Evolutionary conservation across 2,113 vertebrate species (phyloP).

Genomic region (Tupaia chinensis): DNA sequence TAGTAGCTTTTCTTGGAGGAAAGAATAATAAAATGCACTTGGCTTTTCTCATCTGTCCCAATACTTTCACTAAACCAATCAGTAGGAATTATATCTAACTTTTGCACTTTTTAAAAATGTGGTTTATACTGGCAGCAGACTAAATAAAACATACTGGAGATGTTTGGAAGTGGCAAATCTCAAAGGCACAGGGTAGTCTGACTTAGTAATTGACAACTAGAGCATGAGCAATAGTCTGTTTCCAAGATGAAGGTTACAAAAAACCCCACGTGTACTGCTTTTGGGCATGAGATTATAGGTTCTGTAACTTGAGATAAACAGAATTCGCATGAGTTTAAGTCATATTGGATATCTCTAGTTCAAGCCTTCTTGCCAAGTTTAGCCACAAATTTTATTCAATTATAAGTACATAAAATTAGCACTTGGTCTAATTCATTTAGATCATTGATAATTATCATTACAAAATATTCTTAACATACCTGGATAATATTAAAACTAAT

Average conservation of each 20-base stretch:
- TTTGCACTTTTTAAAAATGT: neutral
- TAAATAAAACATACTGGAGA: neutral
- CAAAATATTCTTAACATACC: constrained; percentile 41
- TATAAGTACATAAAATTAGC: neutral
- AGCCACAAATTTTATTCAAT: constrained; percentile 47
- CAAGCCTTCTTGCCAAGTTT: neutral
- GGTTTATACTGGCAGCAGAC: neutral
- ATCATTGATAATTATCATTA: constrained; percentile 19
- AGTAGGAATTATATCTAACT: neutral
- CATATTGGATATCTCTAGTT: neutral
- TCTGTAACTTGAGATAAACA: neutral
- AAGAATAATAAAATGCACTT: neutral
- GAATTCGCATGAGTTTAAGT: constrained; percentile 7
- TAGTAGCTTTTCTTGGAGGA: neutral
- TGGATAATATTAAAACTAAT: constrained; percentile 16
- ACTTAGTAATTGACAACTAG: constrained; percentile 13
- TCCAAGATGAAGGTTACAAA: neutral
- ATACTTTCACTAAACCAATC: neutral
- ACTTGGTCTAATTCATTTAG: constrained; percentile 21
- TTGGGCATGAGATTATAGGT: constrained; percentile 18
- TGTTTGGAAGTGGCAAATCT: constrained; percentile 5
- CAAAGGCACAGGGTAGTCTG: neutral
- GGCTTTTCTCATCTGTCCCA: neutral
- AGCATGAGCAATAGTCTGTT: neutral
- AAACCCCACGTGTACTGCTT: constrained; percentile 24